phyloP scores from a whole-genome alignment of 2,888 invertebrate species.

The Subacronicta megacephala region DNA sequence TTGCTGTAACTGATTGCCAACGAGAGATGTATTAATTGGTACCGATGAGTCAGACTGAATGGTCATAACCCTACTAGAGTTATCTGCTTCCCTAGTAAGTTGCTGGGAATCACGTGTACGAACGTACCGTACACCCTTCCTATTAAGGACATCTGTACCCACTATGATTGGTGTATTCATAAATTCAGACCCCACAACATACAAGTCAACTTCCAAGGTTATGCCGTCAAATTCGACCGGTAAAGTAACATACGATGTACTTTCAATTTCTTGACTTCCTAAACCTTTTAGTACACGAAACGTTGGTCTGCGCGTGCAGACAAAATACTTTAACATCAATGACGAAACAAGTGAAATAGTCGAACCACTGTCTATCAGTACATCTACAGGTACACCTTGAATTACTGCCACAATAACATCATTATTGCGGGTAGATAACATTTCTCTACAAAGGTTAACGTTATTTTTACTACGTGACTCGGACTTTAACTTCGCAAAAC shows the following conservation, averaged over 20 bases:
- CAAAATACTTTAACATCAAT: background rate
- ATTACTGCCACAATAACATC: conserved; percentile 34
- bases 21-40: background rate
- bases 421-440: background rate
- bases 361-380: background rate
- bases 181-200: background rate
- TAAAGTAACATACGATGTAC: background rate
- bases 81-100: background rate
- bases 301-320: conserved; percentile 1
- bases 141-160: background rate
- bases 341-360: conserved; percentile 3
- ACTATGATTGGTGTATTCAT: background rate
- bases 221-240: background rate
- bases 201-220: background rate
- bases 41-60: background rate
- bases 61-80: background rate
- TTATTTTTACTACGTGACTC: conserved; percentile 8
- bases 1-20: background rate
- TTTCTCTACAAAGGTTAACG: conserved; percentile 40
- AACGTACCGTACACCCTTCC: background rate
- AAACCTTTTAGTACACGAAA: background rate
- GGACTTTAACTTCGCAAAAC: conserved; percentile 40
- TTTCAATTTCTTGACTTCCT: background rate
- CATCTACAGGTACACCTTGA: background rate
- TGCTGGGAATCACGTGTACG: background rate